Evolutionary conservation across 2,113 vertebrate genomes (phyloP), one percentile per base, ranked within the genome.

Genomic region (Vulpes vulpes): DNA sequence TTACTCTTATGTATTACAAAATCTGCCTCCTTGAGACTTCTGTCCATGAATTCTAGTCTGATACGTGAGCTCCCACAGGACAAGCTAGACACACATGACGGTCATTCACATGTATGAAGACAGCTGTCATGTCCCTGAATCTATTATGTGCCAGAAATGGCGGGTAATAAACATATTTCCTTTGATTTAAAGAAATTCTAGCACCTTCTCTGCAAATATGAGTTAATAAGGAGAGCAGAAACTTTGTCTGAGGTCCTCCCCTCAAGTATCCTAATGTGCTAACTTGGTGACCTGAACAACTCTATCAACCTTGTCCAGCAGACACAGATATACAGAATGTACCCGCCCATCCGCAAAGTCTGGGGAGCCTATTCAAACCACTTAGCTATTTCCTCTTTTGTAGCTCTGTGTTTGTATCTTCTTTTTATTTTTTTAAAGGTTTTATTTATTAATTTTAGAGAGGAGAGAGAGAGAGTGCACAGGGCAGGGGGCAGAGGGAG

Each of bases 1-100:
- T 76, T 94, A 94, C 59, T 89, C 82, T 89, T 76, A 74, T 7
- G 22, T 81, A 60, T 94, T 67, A 82, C 60, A 83, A 89, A 96
- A 11, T 57, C n/a, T 96, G 30, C 53, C 23, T 90, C 49, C 30
- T 38, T 35, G 10, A 95, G 59, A 49, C 17, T 32, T 53, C 16
- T 67, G 30, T 85, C 90, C 82, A 55, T 25, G 83, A 43, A 0
- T 80, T 59, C 60, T 73, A 60, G 73, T 32, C 57, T 10, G 67
- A 8, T 86, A 84, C 43, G 43, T 69, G 49, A 35, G 35, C 83
- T 94, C 14, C 32, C 43, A 93, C 20, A 80, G 51, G 74, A 93
- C 11, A 92, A 92, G 16, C 7, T 60, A 69, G n/a, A 94, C 23
- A 53, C 11, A 23, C 15, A 35, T 51, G 55, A 74, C 10, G 73